Percentiles rank a stretch among this genome's conserved stretches.
These are phyloP conservation scores for Piprites chloris DNA, from an alignment of 2,113 vertebrate genomes.

Conservation along the genomic window DNA sequence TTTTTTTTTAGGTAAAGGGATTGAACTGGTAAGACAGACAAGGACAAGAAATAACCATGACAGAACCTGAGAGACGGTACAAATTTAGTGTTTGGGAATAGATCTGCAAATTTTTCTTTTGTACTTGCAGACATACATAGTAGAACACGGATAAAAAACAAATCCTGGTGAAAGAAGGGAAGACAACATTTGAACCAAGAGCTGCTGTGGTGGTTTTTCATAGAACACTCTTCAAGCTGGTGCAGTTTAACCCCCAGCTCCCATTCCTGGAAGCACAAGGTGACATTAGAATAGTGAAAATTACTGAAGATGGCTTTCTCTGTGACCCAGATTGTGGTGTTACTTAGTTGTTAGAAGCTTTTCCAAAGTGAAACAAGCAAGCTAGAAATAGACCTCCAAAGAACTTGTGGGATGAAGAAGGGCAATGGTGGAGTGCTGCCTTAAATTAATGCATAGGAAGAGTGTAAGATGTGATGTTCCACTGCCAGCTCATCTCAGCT, in stretches of 20 bases:
- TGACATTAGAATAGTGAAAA: not conserved
- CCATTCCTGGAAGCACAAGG: not conserved
- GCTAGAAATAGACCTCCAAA: not conserved
- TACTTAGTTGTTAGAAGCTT: not conserved
- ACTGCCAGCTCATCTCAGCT: not conserved
- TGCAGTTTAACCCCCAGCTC: not conserved
- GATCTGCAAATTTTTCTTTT: not conserved
- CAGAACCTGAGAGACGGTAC: not conserved
- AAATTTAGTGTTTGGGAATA: not conserved
- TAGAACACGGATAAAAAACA: not conserved
- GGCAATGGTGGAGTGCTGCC: not conserved
- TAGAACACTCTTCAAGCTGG: not conserved
- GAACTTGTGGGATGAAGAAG: not conserved
- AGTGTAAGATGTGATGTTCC: not conserved
- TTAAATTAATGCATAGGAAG: fast-evolving
- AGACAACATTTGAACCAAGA: not conserved
- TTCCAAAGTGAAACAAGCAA: not conserved
- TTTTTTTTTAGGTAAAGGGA: not conserved
- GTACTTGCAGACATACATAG: not conserved
- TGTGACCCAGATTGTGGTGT: not conserved
- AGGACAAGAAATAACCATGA: not conserved
- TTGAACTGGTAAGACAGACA: not conserved
- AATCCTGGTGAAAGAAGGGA: not conserved
- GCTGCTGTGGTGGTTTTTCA: not conserved
- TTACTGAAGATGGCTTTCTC: not conserved